Evolutionary conservation across 2,888 invertebrate species (phyloP), one percentile per base, ranked within the genome.

Genomic region (Mechanitis mazaeus): DNA sequence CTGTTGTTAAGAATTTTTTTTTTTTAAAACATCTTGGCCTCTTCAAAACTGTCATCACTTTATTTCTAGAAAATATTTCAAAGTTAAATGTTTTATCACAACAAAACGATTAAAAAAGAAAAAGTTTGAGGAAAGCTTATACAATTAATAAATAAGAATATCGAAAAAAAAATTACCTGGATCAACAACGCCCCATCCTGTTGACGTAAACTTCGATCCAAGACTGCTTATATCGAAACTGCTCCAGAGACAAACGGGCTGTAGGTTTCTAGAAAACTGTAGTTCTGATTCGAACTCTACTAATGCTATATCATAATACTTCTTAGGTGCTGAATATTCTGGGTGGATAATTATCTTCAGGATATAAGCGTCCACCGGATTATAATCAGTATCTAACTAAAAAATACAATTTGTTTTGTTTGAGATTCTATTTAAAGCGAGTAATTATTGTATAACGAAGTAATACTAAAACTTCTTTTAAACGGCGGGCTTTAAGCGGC

Each of bases 221-320:
- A 79, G 67, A 0, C 46, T 59, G 45, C 58, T 69, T 0, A 69
- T 72, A 57, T 79, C 71, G 11, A 63, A 67, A 9, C 67, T 67
- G 0, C 65, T 66, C 79, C 79, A 84, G 33, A 87, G 62, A 59
- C 87, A 87, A 6, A 83, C 85, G 2, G 87, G 86, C 58, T 81
- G 80, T 4, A 83, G 62, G 35, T 68, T 69, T 31, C 59, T 67
- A 2, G 69, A 73, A 62, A 85, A 82, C 0, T n/a, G 38, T 0
- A 84, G 68, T 0, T 58, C 58, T 1, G 62, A 57, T 2, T 73
- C 70, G 12, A 87, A 46, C 64, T 84, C 76, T 64, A 87, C 72
- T 9, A 86, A 64, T 0, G 85, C 85, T 61, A 86, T 80, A 54
- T 86, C 87, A 57, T 72, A 77, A 60, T 85, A 84, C 59, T 80